Base-by-base conservation (phyloP, 2,113 vertebrate genomes). In the Phoenicopterus ruber region DNA sequence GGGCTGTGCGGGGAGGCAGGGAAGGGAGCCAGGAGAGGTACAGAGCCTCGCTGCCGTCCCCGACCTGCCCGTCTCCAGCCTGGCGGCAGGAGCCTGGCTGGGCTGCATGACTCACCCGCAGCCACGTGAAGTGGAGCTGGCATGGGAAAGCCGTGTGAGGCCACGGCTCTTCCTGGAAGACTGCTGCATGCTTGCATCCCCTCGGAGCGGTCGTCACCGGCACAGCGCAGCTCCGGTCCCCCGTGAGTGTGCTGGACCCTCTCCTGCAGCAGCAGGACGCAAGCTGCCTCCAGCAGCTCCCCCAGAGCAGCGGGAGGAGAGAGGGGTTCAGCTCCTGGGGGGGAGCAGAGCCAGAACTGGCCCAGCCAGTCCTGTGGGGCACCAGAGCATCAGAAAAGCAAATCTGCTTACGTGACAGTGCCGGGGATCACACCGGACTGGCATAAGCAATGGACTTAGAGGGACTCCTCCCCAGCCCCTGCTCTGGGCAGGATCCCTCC, bases 81-180 rank as follows among this genome's bases (percentile, higher is more conserved):
- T 47, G 69, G 86, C 11, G 1, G n/a, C 34, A 9, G 46, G 40
- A 86, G 93, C 85, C 79, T 92, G 82, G 34, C 66, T 52, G 87
- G 76, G 38, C 87, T 86, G 65, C 9, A 7, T 96, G 95, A 97
- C 94, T 96, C 94, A 94, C 83, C 28, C 38, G 62, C 88, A 91
- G 92, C 94, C 96, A 86, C 36, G 61, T 88, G 82, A 95, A 96
- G 93, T 4, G 15, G 86, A 90, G 88, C 62, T 88, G 96, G 95
- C 94, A 79, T 61, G 59, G 95, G 84, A 79, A 96, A 93, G 67
- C 88, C 7, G 3, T 66, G 62, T 62, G 88, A 89, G 94, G 93
- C 89, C 91, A 69, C 1, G 2, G 88, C 86, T 91, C 91, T 93
- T 96, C 95, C 96, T 94, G 96, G 89, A 94, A 96, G 34, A 82